Conservation (phyloP, 2,797 vertebrate genomes). For the Pangasius djambal region DNA sequence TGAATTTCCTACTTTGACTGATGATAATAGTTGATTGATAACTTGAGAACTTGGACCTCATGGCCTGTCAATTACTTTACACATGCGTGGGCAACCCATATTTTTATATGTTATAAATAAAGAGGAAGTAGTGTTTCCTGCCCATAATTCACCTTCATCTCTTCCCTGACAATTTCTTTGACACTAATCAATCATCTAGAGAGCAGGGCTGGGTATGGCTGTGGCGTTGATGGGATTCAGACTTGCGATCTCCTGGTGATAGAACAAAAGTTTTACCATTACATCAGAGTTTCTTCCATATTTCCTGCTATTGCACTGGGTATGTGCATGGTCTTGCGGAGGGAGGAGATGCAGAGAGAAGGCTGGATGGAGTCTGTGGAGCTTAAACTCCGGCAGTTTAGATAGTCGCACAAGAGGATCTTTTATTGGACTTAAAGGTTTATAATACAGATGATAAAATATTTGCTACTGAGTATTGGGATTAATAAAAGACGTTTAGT, state of each 20-base stretch:
- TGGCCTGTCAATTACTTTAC: neutral
- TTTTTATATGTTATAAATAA: neutral
- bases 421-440: neutral
- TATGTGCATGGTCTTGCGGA: neutral
- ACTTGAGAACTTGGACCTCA: neutral
- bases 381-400: neutral
- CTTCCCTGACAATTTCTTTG: neutral
- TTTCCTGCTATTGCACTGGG: neutral
- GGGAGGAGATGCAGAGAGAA: neutral
- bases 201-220: neutral
- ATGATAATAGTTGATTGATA: neutral
- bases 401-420: too few relatives aligned
- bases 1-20: neutral
- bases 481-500: neutral
- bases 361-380: neutral
- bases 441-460: neutral
- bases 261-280: neutral
- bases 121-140: neutral
- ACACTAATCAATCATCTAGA: neutral
- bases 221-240: neutral
- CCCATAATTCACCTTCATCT: neutral
- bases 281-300: neutral
- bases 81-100: neutral
- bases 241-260: neutral
- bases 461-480: constrained; percentile 22